Evolutionary conservation across 2,888 invertebrate species (phyloP), one percentile per base, ranked within the genome.

Genomic region (Axea sp.): DNA sequence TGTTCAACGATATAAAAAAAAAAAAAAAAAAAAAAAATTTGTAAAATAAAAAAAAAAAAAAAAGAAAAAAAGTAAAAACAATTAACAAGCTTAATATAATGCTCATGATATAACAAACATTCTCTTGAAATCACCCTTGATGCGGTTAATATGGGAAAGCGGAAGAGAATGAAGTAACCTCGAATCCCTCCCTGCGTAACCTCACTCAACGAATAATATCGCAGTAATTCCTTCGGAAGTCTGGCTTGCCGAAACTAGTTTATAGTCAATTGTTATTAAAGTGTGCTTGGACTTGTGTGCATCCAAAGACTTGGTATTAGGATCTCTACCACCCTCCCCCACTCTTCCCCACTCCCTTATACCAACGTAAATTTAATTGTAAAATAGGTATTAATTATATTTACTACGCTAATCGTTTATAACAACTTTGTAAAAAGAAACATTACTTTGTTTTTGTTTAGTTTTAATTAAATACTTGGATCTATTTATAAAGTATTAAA

Each of bases 261-360:
- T 83, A 84, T 82, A 76, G 81, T 81, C 83, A 82, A 82, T 83
- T 83, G 83, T 82, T 83, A 84, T 83, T 83, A 83, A 82, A 80
- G 69, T 69, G 64, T 35, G 73, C 76, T 33, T 9, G 24, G 51
- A 69, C 49, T 51, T 45, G 39, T 3, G 14, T 7, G 43, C 51
- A 51, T 60, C 60, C 35, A 53, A 51, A 51, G 37, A 33, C 51
- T 68, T 45, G 33, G 41, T 43, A 60, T 60, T 35, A 59, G 28
- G 59, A n/a, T n/a, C n/a, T n/a, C n/a, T n/a, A n/a, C n/a, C n/a
- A n/a, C n/a, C n/a, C n/a, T n/a, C n/a, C n/a, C n/a, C n/a, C n/a
- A n/a, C n/a, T n/a, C n/a, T n/a, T n/a, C n/a, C n/a, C 41, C 37
- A 12, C 26, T 35, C 12, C 31, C 45, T 53, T 45, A 55, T 17